Evolutionary conservation across 2,797 vertebrate genomes (phyloP).

Genomic region (Okamejei kenojei): DNA sequence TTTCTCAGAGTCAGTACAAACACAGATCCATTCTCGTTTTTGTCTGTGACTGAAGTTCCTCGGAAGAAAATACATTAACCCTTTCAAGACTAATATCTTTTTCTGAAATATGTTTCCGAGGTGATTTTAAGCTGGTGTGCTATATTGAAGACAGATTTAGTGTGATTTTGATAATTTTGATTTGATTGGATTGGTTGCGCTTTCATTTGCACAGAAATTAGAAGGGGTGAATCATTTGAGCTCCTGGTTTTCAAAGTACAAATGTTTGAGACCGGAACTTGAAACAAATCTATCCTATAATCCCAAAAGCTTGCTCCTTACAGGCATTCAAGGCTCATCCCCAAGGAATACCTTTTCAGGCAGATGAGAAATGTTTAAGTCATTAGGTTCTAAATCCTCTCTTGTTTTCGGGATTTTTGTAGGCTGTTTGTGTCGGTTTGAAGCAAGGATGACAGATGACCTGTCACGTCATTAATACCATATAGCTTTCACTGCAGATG

Average conservation of each 20-base stretch:
- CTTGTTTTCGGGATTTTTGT: conserved; percentile 17
- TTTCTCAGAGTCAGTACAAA: background rate
- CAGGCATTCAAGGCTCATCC: background rate
- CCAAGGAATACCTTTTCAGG: background rate
- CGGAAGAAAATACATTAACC: background rate
- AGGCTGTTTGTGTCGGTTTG: background rate
- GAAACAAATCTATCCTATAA: background rate
- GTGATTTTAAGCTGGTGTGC: background rate
- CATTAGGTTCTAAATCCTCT: background rate
- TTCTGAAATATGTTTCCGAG: background rate
- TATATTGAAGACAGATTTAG: background rate
- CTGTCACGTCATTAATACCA: background rate
- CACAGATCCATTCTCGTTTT: too few relatives aligned
- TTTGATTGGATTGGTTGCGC: background rate
- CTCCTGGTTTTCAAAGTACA: background rate
- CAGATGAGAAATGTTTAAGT: conserved; percentile 15
- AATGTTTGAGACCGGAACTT: background rate
- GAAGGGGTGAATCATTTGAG: background rate
- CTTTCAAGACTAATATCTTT: background rate
- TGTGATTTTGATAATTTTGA: background rate
- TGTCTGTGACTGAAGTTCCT: background rate
- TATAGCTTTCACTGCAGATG: conserved; percentile 8
- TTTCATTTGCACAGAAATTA: background rate
- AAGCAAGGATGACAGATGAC: background rate
- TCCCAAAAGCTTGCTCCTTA: background rate